Base-by-base conservation (phyloP, 2,888 invertebrate genomes). In the Drosophila leonis region DNA sequence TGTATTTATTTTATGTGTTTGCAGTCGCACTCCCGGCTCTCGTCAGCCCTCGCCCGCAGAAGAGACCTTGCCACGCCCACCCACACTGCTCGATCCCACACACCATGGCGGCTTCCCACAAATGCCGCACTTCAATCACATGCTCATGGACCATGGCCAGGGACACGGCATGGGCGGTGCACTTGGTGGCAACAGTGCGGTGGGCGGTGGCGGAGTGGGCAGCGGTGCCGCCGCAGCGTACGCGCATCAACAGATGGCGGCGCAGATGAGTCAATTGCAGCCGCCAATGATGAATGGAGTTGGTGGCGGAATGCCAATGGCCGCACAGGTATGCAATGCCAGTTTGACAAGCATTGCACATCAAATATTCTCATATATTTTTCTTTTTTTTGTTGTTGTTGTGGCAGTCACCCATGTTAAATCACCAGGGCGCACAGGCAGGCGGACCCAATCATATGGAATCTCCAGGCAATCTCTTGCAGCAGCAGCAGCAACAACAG, bases 31-130 rank as follows among this genome's bases (percentile, higher is more conserved):
- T 79, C 97, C 97, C 44, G 97, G 97, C 61, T 98, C 98, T 90
- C 95, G 98, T 90, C 98, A 98, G 93, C 97, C 97, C 73, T 98
- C 98, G 48, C 98, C 98, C 56, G 97, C 97, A 18, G 98, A 98
- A 93, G 92, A 92, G 88, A 94, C 93, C 71, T 92, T 93, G 81
- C 94, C 94, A 83, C 94, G 95, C 57, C 94, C 94, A 63, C 93
- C 94, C 70, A 91, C 90, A 54, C 67, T 92, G 63, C 83, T 93
- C n/a, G 93, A 93, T 82, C 92, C 91, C 54, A 73, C 89, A 42
- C 91, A 91, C 64, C 91, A 91, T 77, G 85, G 82, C 13, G 91
- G 90, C 15, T 93, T 92, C 68, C 93, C 91, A 51, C 94, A 78
- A 88, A 65, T 86, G 75, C 90, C 84, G 12, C 94, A 94, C 88